These are phyloP conservation scores for Oxyura jamaicensis DNA, from an alignment of 2,113 vertebrate species.

Conservation along the genomic window DNA sequence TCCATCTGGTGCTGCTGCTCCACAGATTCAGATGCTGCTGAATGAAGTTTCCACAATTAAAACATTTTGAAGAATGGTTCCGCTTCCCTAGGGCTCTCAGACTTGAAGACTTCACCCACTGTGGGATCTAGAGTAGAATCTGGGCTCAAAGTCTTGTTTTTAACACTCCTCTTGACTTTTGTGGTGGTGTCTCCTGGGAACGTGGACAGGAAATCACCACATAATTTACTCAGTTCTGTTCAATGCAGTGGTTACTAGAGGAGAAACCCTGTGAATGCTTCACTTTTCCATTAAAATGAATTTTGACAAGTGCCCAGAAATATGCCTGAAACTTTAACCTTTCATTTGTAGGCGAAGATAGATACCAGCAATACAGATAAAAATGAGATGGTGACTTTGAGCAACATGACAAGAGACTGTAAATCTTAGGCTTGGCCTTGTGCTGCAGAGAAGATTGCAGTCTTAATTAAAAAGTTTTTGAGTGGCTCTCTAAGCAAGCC, in stretches of 20 bases:
- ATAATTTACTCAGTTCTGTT: conserved; percentile 48
- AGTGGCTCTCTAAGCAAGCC: background rate
- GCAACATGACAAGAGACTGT: background rate
- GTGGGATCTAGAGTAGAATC: background rate
- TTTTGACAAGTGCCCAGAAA: conserved; percentile 66
- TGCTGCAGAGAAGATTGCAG: background rate
- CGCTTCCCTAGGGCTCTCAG: background rate
- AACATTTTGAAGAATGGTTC: background rate
- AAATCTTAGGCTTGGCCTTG: conserved; percentile 13
- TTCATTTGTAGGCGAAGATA: conserved; percentile 58
- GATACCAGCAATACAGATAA: conserved; percentile 44
- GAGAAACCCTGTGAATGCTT: conserved; percentile 9
- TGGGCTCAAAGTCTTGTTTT: background rate
- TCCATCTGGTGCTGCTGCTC: background rate
- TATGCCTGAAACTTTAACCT: conserved; percentile 56
- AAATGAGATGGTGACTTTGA: conserved; percentile 16
- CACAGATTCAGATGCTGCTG: background rate
- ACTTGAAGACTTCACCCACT: fast-evolving
- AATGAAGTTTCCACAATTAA: background rate
- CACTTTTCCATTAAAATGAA: conserved; percentile 60
- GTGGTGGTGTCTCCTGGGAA: background rate
- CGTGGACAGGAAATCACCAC: background rate
- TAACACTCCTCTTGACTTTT: background rate
- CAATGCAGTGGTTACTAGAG: conserved; percentile 32
- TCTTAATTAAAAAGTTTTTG: conserved; percentile 33